phyloP scores from a whole-genome alignment of 2,888 invertebrate species.

The Corbicula japonica region DNA sequence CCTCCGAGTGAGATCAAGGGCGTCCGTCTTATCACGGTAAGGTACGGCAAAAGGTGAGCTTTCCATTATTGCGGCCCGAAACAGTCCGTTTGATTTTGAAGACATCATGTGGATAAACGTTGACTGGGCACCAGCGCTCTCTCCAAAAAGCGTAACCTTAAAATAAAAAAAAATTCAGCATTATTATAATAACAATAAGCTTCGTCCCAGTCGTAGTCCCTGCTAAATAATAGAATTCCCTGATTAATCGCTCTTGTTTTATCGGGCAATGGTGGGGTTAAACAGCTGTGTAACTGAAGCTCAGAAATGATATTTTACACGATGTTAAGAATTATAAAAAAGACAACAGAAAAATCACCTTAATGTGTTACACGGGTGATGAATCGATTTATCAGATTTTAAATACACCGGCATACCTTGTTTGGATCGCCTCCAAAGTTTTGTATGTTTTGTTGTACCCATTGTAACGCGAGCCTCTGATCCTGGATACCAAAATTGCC shows the following conservation, averaged over 20 bases:
- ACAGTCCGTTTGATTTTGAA: slow-evolving; percentile 56
- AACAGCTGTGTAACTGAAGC: too few relatives aligned
- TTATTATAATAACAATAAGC: too few relatives aligned
- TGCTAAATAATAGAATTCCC: too few relatives aligned
- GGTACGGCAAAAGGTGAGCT: slow-evolving; percentile 72
- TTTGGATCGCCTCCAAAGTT: slow-evolving; percentile 65
- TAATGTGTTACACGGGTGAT: too few relatives aligned
- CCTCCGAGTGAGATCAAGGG: slow-evolving; percentile 62
- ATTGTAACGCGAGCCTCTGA: slow-evolving; percentile 69
- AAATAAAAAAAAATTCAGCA: too few relatives aligned
- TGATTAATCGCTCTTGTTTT: too few relatives aligned
- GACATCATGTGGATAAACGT: slow-evolving; percentile 69
- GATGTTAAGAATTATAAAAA: too few relatives aligned
- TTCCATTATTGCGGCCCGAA: slow-evolving; percentile 70
- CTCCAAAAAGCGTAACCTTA: slow-evolving; percentile 76
- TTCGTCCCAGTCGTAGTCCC: too few relatives aligned
- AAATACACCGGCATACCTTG: slow-evolving; percentile 22
- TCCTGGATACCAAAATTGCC: slow-evolving; percentile 77
- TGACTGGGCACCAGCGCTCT: slow-evolving; percentile 78
- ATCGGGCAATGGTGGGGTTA: too few relatives aligned
- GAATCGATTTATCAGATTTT: neutral
- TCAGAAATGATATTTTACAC: too few relatives aligned
- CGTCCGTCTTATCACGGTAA: slow-evolving; percentile 71
- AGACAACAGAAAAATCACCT: too few relatives aligned
- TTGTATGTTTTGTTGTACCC: slow-evolving; percentile 67